A percentile compares a stretch with the other conserved stretches of the same genome.
Evolutionary conservation across 2,888 invertebrate genomes (phyloP).

Genomic region (Heteropelma amictum): DNA sequence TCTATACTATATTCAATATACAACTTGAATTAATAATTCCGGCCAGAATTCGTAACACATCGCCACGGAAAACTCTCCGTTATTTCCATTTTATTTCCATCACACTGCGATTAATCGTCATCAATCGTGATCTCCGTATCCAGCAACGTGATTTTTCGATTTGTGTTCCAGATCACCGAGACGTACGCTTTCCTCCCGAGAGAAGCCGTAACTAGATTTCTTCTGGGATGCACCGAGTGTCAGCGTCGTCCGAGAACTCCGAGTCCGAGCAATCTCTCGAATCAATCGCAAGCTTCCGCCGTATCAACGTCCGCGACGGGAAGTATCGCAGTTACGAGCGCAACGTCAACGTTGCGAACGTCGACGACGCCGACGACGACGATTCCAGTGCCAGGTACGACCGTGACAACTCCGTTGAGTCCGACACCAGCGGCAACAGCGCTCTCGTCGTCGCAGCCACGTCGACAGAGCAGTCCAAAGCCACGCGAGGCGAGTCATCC

Average conservation of each 20-base stretch:
- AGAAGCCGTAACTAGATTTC: conserved; percentile 97
- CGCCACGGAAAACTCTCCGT: too few relatives aligned
- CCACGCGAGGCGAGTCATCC: conserved; percentile 70
- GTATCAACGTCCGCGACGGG: conserved; percentile 59
- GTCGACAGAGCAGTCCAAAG: conserved; percentile 67
- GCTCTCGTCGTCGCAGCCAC: conserved; percentile 53
- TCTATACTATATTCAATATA: too few relatives aligned
- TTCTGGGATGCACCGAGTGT: conserved; percentile 96
- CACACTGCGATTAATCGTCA: neutral
- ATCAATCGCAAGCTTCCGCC: conserved; percentile 70
- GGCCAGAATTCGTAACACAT: neutral
- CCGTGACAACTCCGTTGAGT: conserved; percentile 61
- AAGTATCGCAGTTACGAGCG: conserved; percentile 57
- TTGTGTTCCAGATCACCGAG: conserved; percentile 91
- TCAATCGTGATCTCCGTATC: neutral
- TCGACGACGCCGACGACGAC: conserved; percentile 55
- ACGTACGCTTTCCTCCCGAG: conserved; percentile 97
- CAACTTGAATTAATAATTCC: too few relatives aligned
- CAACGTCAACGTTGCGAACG: conserved; percentile 30
- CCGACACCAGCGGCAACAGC: conserved; percentile 65
- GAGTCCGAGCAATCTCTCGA: conserved; percentile 79
- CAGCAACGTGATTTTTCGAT: neutral
- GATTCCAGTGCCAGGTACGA: conserved; percentile 57
- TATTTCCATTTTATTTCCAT: too few relatives aligned
- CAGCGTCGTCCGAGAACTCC: conserved; percentile 87